A percentile compares a stretch with the other conserved stretches of the same genome.
phyloP scores from a whole-genome alignment of 2,888 invertebrate genomes.

The Heliconius aoede region DNA sequence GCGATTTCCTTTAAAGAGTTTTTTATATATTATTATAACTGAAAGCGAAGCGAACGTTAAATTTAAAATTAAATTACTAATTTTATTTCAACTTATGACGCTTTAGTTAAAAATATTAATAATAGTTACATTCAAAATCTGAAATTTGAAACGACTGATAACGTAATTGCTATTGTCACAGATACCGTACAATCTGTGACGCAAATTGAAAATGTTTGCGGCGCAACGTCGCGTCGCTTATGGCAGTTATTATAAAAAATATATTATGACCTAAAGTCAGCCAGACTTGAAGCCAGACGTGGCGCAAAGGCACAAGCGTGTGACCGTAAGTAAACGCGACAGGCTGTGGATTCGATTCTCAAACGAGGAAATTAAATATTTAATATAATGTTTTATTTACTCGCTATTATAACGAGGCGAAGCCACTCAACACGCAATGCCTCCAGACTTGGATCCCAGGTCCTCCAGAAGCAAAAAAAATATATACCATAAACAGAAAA shows the following conservation, averaged over 20 bases:
- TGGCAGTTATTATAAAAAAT: neutral
- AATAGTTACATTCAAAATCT: conserved; percentile 32
- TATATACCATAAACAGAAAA: too few species aligned
- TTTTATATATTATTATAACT: neutral
- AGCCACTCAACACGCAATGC: neutral
- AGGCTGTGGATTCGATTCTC: neutral
- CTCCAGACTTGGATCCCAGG: too few species aligned
- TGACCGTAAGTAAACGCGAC: neutral
- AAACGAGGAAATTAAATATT: neutral
- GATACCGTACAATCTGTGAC: conserved; percentile 35
- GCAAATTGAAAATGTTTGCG: conserved; percentile 27
- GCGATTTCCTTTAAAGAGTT: too few species aligned
- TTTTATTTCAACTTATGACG: neutral
- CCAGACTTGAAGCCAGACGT: neutral
- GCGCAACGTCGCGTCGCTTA: conserved; percentile 4
- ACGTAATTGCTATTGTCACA: conserved; percentile 28
- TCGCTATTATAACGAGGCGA: neutral
- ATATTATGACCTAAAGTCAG: too few species aligned
- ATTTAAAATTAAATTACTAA: neutral
- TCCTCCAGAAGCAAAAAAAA: too few species aligned
- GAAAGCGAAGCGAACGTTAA: too few species aligned
- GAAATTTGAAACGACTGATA: conserved; percentile 38
- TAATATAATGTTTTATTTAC: neutral
- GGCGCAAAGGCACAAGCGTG: neutral
- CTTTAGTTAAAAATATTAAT: neutral